Evolutionary conservation across 2,113 vertebrate genomes (phyloP).

Genomic region (Gymnocephalus cernua): DNA sequence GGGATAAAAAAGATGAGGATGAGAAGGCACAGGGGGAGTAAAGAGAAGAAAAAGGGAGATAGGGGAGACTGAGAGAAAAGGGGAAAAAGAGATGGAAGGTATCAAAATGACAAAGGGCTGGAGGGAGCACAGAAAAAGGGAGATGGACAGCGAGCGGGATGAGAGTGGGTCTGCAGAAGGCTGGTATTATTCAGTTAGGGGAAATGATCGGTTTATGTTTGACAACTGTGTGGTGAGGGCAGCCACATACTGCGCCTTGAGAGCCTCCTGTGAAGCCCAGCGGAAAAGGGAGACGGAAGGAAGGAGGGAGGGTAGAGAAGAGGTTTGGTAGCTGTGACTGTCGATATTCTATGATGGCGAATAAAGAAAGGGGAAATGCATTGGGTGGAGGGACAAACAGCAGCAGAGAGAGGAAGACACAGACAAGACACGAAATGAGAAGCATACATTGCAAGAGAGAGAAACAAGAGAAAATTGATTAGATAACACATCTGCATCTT

Average conservation of each 20-base stretch:
- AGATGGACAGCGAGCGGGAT: conserved; percentile 17
- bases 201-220: conserved; percentile 70
- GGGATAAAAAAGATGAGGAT: not conserved
- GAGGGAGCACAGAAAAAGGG: conserved; percentile 6
- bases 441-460: not conserved
- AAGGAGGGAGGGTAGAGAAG: conserved; percentile 25
- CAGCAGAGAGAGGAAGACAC: conserved; percentile 17
- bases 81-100: conserved; percentile 4
- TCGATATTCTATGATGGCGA: conserved; percentile 69
- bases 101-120: conserved; percentile 44
- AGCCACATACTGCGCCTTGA: conserved; percentile 73
- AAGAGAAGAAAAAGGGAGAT: conserved; percentile 10
- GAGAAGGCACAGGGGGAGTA: conserved; percentile 20
- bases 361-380: conserved; percentile 52
- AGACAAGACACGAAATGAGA: conserved; percentile 8
- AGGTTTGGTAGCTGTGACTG: conserved; percentile 42
- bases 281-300: conserved; percentile 29
- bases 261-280: conserved; percentile 71
- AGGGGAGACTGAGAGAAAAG: not conserved
- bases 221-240: conserved; percentile 62
- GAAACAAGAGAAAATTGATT: not conserved
- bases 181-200: conserved; percentile 66
- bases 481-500: not conserved
- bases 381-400: conserved; percentile 33
- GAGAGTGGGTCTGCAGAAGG: conserved; percentile 48